Evolutionary conservation across 2,113 vertebrate genomes (phyloP).

Genomic region (Columbina picui): DNA sequence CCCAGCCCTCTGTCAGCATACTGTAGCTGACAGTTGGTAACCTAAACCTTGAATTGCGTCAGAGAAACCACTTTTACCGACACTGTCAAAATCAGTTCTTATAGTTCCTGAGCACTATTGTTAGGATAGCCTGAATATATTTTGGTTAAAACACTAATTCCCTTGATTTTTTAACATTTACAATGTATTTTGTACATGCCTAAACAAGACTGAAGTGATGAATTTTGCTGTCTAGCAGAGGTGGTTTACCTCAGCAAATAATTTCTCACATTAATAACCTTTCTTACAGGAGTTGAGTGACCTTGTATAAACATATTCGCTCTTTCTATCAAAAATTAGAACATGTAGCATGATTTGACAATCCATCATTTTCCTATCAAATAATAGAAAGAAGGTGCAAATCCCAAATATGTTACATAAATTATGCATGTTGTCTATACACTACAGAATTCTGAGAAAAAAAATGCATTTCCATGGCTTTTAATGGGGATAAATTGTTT

Average conservation of each 20-base stretch:
- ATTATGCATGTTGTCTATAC: background rate
- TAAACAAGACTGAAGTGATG: constrained; percentile 62
- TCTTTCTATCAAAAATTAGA: constrained; percentile 74
- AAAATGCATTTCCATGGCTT: constrained; percentile 14
- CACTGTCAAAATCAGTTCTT: background rate
- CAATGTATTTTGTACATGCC: constrained; percentile 31
- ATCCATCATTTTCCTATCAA: constrained; percentile 51
- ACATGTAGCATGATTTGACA: constrained; percentile 33
- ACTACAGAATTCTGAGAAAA: constrained; percentile 19
- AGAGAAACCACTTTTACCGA: background rate
- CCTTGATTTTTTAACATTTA: constrained; percentile 28
- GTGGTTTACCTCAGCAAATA: constrained; percentile 71
- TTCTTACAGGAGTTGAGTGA: constrained; percentile 52
- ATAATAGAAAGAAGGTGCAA: constrained; percentile 50
- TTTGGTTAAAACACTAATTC: constrained; percentile 3
- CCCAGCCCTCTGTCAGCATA: rapidly evolving
- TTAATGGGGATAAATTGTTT: constrained; percentile 11
- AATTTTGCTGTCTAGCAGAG: constrained; percentile 67
- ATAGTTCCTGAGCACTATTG: background rate
- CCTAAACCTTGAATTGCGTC: background rate
- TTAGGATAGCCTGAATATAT: constrained; percentile 24
- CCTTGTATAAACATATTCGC: constrained; percentile 56
- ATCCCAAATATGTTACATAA: background rate
- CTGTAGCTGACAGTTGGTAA: background rate
- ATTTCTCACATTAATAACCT: constrained; percentile 73